Percentiles rank a stretch among this genome's conserved stretches.
These are phyloP conservation scores for Ctenicera cuprea DNA, from an alignment of 2,888 invertebrate genomes.

Conservation along the genomic window DNA sequence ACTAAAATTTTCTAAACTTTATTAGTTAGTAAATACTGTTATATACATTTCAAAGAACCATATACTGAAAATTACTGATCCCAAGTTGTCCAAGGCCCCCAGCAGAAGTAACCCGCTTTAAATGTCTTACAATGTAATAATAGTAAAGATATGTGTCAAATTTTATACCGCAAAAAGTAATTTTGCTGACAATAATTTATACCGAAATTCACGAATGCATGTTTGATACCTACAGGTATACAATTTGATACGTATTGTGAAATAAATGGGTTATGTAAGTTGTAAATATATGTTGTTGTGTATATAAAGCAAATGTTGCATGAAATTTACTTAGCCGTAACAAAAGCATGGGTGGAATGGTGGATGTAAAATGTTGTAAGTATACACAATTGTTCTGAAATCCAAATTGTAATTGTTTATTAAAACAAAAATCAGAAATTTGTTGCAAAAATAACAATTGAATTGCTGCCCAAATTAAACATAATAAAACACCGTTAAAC, in stretches of 20 bases:
- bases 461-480: too few relatives aligned
- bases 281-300: constrained; percentile 38
- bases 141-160: constrained; percentile 16
- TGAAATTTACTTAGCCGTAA: constrained; percentile 55
- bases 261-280: constrained; percentile 19
- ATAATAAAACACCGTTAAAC: too few relatives aligned
- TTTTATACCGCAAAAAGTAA: background rate
- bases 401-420: constrained; percentile 23
- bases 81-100: constrained; percentile 53
- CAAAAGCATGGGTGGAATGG: constrained; percentile 58
- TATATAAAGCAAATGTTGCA: constrained; percentile 42
- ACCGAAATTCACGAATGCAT: background rate
- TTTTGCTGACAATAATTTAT: constrained; percentile 2
- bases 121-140: constrained; percentile 28
- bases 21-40: background rate
- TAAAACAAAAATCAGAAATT: too few relatives aligned
- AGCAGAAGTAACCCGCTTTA: constrained; percentile 68
- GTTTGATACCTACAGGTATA: constrained; percentile 5
- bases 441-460: background rate
- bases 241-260: constrained; percentile 23
- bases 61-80: constrained; percentile 53
- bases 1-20: constrained; percentile 11
- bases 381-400: constrained; percentile 58
- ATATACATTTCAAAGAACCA: constrained; percentile 61
- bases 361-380: constrained; percentile 59